phyloP scores from a whole-genome alignment of 64 coral and sea anemone genomes.

The Actinia tenebrosa region DNA sequence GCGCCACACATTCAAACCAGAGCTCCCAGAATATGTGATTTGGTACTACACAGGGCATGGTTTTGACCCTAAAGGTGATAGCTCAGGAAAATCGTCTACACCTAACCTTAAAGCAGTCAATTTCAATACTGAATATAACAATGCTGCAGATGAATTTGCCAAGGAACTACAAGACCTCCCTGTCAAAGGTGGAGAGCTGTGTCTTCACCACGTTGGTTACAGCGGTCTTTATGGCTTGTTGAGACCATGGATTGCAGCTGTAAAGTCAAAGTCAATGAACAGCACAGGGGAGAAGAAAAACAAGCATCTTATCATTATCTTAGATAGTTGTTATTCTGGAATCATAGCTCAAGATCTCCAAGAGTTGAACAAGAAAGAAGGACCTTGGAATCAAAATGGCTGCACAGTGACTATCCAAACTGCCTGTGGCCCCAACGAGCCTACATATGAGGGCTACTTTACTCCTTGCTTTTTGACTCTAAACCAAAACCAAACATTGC shows the following conservation, averaged over 20 bases:
- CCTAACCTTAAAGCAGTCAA: background rate
- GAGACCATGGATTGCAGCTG: constrained; percentile 45
- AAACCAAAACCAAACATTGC: constrained; percentile 3
- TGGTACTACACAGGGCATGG: constrained; percentile 73
- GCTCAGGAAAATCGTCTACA: background rate
- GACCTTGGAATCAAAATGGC: background rate
- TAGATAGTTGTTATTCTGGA: constrained; percentile 65
- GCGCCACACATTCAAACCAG: constrained; percentile 18
- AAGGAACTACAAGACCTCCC: background rate
- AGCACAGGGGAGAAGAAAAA: constrained; percentile 22
- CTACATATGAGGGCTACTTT: constrained; percentile 25
- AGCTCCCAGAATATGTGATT: constrained; percentile 34
- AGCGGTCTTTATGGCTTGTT: constrained; percentile 58
- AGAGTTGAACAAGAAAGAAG: background rate
- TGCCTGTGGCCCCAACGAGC: constrained; percentile 23
- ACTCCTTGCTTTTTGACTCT: constrained; percentile 38
- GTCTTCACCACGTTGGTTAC: constrained; percentile 36
- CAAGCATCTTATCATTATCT: constrained; percentile 44
- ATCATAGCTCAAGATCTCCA: constrained; percentile 30
- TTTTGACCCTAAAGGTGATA: background rate
- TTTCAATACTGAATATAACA: background rate
- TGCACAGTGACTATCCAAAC: constrained; percentile 43
- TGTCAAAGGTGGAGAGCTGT: constrained; percentile 64
- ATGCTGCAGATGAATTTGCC: constrained; percentile 16
- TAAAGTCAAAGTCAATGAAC: constrained; percentile 25